phyloP scores from a whole-genome alignment of 2,888 invertebrate genomes.

The Thelaira solivaga region DNA sequence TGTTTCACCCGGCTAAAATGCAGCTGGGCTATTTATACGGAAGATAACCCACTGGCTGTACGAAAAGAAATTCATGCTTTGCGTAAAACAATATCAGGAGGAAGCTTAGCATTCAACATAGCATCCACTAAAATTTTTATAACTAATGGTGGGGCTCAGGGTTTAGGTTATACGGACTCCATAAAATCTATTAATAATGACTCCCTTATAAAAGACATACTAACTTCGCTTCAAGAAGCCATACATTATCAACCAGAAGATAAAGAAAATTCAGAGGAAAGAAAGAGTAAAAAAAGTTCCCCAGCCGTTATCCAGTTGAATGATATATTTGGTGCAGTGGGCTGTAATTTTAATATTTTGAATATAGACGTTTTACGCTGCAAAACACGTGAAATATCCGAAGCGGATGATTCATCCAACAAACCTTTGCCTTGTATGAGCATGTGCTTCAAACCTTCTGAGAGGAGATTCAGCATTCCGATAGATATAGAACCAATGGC shows the following conservation, averaged over 20 bases:
- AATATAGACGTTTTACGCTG: slow-evolving; percentile 73
- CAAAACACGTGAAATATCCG: slow-evolving; percentile 71
- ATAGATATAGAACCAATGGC: slow-evolving; percentile 85
- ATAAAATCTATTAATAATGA: slow-evolving; percentile 65
- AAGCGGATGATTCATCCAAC: slow-evolving; percentile 36
- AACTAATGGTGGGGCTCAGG: slow-evolving; percentile 78
- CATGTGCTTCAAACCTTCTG: slow-evolving; percentile 70
- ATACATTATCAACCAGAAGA: slow-evolving; percentile 46
- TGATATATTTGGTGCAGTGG: slow-evolving; percentile 65
- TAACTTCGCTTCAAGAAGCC: slow-evolving; percentile 65
- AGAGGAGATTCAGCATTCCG: slow-evolving; percentile 77
- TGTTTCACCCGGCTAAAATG: slow-evolving; percentile 84
- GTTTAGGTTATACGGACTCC: slow-evolving; percentile 54
- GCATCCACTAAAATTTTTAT: slow-evolving; percentile 82
- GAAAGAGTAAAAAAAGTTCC: slow-evolving; percentile 42
- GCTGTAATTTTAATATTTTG: slow-evolving; percentile 73
- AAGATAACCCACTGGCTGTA: slow-evolving; percentile 79
- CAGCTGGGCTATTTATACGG: slow-evolving; percentile 81
- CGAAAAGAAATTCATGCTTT: slow-evolving; percentile 81
- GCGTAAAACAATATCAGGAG: slow-evolving; percentile 85
- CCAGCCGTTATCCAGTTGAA: slow-evolving; percentile 30
- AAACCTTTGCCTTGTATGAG: slow-evolving; percentile 65
- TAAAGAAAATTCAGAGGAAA: slow-evolving; percentile 59
- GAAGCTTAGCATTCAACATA: slow-evolving; percentile 85
- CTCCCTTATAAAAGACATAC: slow-evolving; percentile 68